Conservation (phyloP, 2,113 vertebrate genomes). For the Rynchops niger region DNA sequence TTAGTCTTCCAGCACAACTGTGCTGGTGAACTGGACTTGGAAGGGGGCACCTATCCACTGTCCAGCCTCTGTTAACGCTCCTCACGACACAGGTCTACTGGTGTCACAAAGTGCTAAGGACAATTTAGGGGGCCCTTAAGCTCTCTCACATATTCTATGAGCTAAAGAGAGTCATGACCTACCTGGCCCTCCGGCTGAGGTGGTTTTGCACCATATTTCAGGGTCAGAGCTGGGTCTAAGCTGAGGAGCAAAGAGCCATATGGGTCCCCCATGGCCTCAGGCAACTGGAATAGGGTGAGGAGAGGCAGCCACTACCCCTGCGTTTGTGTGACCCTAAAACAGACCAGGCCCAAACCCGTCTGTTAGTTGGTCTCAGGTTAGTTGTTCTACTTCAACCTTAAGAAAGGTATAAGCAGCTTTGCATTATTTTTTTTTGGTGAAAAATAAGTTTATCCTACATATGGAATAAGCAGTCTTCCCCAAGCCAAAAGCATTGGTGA, state of each 20-base stretch:
- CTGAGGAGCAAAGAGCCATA: not conserved
- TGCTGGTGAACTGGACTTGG: not conserved
- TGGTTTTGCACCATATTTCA: not conserved
- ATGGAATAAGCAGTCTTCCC: not conserved
- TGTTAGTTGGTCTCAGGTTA: not conserved
- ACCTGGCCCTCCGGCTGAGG: not conserved
- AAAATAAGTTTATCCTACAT: not conserved
- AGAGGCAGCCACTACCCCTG: not conserved
- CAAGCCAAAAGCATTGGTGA: not conserved
- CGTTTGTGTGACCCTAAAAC: not conserved
- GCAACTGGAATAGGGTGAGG: not conserved
- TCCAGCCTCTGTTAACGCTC: not conserved
- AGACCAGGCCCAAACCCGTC: not conserved
- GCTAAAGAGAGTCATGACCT: not conserved
- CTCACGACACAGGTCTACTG: fast-evolving
- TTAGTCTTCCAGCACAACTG: not conserved
- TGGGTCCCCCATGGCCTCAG: fast-evolving
- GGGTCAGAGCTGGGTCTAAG: not conserved
- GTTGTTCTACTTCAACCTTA: not conserved
- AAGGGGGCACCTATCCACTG: not conserved
- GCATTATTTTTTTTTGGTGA: not conserved
- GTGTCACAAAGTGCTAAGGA: not conserved
- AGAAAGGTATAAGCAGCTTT: not conserved
- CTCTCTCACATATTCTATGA: not conserved
- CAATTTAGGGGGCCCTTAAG: not conserved